Percentiles rank a stretch among this genome's conserved stretches.
phyloP scores from a whole-genome alignment of 2,888 invertebrate species.

The Heliconius ethilla region DNA sequence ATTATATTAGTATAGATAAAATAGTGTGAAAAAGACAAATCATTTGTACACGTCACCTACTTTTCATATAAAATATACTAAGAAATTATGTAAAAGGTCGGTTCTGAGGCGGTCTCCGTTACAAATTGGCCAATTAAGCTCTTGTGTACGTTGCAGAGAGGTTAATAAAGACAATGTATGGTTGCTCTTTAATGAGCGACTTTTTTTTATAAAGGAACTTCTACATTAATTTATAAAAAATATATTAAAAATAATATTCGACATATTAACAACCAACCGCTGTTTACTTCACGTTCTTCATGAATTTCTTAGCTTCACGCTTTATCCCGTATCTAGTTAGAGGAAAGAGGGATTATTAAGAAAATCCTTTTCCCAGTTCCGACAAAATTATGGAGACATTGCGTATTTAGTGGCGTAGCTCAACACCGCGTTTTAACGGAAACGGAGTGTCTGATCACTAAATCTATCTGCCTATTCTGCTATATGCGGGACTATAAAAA shows the following conservation, averaged over 20 bases:
- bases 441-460: no score
- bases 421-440: no score
- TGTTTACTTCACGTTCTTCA: no score
- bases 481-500: neutral
- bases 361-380: no score
- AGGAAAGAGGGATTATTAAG: no score
- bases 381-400: no score
- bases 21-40: neutral
- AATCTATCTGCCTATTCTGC: no score
- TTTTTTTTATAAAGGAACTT: conserved; percentile 2
- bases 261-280: no score
- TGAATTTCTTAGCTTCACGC: no score
- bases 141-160: conserved; percentile 12
- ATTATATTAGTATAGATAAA: no score
- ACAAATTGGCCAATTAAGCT: conserved; percentile 33
- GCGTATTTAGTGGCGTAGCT: no score
- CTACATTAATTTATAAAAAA: neutral
- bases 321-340: no score
- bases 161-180: conserved; percentile 17
- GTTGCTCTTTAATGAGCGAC: neutral
- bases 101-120: conserved; percentile 13
- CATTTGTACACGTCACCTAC: neutral
- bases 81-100: conserved; percentile 12
- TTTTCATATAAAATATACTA: neutral
- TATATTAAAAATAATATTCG: neutral